Conservation (phyloP, 2,797 vertebrate species). For the Kryptopterus vitreolus region DNA sequence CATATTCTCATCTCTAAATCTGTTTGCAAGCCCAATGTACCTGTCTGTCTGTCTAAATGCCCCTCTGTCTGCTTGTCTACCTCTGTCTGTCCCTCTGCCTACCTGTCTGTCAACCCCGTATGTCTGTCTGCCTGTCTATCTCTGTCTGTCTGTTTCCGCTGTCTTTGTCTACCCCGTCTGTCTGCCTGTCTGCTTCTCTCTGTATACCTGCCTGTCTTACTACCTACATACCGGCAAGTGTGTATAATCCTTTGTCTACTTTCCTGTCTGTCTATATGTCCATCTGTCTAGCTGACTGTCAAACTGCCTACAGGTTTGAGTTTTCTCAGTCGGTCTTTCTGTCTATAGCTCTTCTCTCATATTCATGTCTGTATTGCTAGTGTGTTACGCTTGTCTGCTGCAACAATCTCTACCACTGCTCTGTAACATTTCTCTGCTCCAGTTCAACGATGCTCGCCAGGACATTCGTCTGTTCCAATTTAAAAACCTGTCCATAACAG, state of each 20-base stretch:
- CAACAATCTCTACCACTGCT: neutral
- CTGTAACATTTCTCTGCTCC: neutral
- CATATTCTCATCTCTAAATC: neutral
- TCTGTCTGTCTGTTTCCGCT: neutral
- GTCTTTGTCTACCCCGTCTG: neutral
- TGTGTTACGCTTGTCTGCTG: neutral
- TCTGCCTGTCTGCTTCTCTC: neutral
- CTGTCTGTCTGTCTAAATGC: neutral
- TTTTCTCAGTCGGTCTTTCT: neutral
- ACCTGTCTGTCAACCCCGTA: neutral
- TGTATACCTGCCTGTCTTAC: neutral
- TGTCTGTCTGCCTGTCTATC: neutral
- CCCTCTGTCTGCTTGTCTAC: neutral
- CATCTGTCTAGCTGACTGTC: rapidly evolving
- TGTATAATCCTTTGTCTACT: neutral
- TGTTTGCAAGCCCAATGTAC: too few species aligned
- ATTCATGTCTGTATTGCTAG: neutral
- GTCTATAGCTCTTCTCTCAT: neutral
- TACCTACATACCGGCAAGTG: too few species aligned
- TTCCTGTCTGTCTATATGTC: neutral
- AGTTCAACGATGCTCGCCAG: neutral
- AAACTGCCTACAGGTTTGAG: too few species aligned
- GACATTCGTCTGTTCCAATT: neutral
- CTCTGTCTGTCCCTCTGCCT: neutral
- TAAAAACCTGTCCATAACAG: neutral